Evolutionary conservation across 2,888 invertebrate species (phyloP), one percentile per base, ranked within the genome.

Genomic region (Pollenia angustigena): DNA sequence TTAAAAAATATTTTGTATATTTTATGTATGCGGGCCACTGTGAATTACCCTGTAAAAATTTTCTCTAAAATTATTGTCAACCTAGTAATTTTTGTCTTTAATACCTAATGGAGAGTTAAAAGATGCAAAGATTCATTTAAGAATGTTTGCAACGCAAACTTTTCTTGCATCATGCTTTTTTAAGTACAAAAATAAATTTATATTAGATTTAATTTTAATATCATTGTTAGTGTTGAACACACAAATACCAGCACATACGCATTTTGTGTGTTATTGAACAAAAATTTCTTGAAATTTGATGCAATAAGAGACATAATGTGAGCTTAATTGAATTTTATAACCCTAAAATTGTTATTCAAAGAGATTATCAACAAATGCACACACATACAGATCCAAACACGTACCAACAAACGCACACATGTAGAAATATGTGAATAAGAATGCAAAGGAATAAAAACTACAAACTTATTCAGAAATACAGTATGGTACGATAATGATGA

Each of bases 301-400:
- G 87, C 84, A 84, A 84, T 87, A 78, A 79, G 58, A 84, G 84
- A 87, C 81, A 84, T 84, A 84, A 87, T 87, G 84, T 76, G 81
- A 84, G 83, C 87, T 76, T 87, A 87, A 87, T 87, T 87, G 84
- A 87, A 87, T 87, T 87, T 81, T 87, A 87, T 87, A 87, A 87
- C 87, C 87, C 81, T 87, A 84, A 87, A 87, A 87, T 87, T 87
- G 87, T 87, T 87, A 84, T 87, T 87, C 75, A 84, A 86, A 86
- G 80, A 76, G 86, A 86, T 86, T 86, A 86, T 83, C 86, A 80
- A 86, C 71, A 64, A 66, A 83, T 75, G 75, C 32, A 75, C 23
- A 78, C 69, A 76, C 11, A 56, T 18, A 60, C 56, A 64, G 42
- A 64, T 18, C 52, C 23, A 11, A 11, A 66, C 42, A 66, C 60